Percentiles rank a stretch among this genome's conserved stretches.
Evolutionary conservation across 2,113 vertebrate genomes (phyloP).

Genomic region (Centrocercus urophasianus): DNA sequence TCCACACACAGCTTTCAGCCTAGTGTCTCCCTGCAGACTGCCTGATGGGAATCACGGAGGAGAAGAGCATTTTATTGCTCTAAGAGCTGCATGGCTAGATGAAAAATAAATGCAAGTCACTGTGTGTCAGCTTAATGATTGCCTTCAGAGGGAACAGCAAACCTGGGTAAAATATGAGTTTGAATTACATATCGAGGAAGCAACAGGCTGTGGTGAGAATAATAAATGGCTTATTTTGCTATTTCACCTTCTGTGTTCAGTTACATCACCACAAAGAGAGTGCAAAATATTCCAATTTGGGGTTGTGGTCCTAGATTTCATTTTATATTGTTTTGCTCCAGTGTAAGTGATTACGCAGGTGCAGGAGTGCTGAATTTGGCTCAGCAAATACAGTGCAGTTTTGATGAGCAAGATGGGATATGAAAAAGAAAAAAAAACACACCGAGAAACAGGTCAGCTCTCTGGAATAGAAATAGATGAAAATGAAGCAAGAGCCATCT

Average conservation of each 20-base stretch:
- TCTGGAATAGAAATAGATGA: background rate
- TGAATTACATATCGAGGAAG: background rate
- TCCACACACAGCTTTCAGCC: background rate
- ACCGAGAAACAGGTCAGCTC: background rate
- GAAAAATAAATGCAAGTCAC: background rate
- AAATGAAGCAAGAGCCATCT: background rate
- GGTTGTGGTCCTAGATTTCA: background rate
- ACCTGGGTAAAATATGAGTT: background rate
- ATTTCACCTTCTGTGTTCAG: background rate
- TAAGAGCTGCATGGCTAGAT: background rate
- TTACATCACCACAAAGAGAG: background rate
- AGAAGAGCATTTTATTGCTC: background rate
- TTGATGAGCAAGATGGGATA: background rate
- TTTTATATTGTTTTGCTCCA: background rate
- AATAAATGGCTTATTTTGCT: background rate
- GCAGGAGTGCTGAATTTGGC: background rate
- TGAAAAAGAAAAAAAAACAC: background rate
- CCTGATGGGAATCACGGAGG: background rate
- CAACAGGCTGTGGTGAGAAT: background rate
- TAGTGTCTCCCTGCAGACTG: background rate
- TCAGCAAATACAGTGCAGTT: background rate
- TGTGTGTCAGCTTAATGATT: background rate
- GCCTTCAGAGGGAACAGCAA: background rate
- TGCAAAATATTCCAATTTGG: rapidly evolving
- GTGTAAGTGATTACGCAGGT: background rate